Conservation (phyloP, 1,140 invertebrate species). For the Trachymyrmex septentrionalis region DNA sequence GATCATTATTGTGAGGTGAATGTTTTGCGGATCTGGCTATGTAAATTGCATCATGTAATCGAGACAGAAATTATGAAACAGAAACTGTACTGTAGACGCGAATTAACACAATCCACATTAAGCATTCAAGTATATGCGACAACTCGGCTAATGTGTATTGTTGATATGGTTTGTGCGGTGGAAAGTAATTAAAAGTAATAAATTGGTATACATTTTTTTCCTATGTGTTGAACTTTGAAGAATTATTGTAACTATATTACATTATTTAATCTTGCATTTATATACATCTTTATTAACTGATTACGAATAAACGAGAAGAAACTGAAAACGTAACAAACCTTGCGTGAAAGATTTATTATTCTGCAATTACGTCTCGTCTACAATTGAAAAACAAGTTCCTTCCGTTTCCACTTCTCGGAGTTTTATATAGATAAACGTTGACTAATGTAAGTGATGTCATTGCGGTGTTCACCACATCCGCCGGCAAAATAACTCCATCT, state of each 20-base stretch:
- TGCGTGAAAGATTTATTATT: constrained; percentile 56
- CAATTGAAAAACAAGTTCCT: constrained; percentile 18
- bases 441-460: constrained; percentile 57
- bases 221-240: constrained; percentile 69
- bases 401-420: background rate
- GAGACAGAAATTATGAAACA: constrained; percentile 43
- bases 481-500: background rate
- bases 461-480: constrained; percentile 70
- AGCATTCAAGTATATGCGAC: constrained; percentile 51
- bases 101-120: constrained; percentile 68
- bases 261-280: constrained; percentile 81
- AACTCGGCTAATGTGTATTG: constrained; percentile 69
- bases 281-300: constrained; percentile 79
- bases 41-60: constrained; percentile 69
- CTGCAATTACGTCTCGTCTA: constrained; percentile 39
- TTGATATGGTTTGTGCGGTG: constrained; percentile 75
- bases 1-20: constrained; percentile 59
- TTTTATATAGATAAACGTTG: constrained; percentile 2
- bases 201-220: constrained; percentile 76
- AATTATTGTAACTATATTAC: constrained; percentile 70
- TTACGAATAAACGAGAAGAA: constrained; percentile 73
- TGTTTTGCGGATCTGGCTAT: constrained; percentile 56
- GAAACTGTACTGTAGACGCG: constrained; percentile 54
- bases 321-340: constrained; percentile 38
- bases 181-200: constrained; percentile 75